Conservation (phyloP, 2,797 vertebrate genomes). For the Erpetoichthys calabaricus region DNA sequence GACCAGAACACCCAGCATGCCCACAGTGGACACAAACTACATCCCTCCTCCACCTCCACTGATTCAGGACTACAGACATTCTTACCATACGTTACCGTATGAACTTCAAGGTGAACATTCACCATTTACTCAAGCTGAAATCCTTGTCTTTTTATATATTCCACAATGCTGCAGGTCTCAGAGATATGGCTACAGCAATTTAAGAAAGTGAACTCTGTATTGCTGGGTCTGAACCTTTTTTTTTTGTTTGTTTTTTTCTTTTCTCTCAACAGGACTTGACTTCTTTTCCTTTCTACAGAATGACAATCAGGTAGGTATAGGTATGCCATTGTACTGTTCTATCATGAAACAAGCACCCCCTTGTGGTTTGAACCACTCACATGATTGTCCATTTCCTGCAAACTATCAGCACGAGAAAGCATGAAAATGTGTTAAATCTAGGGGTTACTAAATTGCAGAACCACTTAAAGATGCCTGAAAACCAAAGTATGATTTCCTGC, state of each 20-base stretch:
- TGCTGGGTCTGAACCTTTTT: not conserved
- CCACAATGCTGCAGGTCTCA: not conserved
- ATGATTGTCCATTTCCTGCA: no score
- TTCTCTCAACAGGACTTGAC: constrained; percentile 71
- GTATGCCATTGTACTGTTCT: accelerated
- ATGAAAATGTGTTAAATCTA: no score
- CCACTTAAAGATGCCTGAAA: no score
- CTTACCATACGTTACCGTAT: constrained; percentile 81
- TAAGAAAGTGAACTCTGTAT: no score
- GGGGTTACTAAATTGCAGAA: no score
- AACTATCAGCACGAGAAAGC: no score
- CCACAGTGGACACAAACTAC: constrained; percentile 81
- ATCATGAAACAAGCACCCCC: no score
- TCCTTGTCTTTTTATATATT: not conserved
- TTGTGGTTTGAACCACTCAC: no score
- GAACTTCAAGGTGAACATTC: constrained; percentile 73
- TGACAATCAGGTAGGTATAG: constrained; percentile 84
- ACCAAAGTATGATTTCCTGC: no score
- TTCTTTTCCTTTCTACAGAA: constrained; percentile 97
- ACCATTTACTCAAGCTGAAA: not conserved
- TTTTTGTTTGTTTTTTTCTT: constrained; percentile 15
- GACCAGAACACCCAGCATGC: constrained; percentile 84
- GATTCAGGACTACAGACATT: constrained; percentile 91
- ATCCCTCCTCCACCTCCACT: constrained; percentile 80
- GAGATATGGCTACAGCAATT: no score